Evolutionary conservation across 1,140 invertebrate genomes (phyloP), one percentile per base, ranked within the genome.

Genomic region (Formica selysi): DNA sequence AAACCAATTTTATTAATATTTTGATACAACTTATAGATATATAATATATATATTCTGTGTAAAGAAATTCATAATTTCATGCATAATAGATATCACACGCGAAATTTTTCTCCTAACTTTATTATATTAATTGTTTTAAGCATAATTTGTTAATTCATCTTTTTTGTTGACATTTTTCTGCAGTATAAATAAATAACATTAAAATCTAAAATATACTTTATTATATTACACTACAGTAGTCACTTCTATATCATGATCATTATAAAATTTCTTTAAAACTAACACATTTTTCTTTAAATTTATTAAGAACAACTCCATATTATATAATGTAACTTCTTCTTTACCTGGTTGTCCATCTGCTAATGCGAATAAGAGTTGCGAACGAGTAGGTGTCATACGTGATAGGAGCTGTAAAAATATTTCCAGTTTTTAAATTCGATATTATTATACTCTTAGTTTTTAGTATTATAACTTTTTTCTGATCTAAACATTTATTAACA

Each of bases 321-420:
- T 85, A 6, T 87, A 76, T 26, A 95, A 80, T 8, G 91, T 71
- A 11, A 76, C 76, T 19, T 87, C 90, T 59, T 96, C 91, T 41
- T 86, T 87, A 84, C 87, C 91, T 87, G 89, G 71, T 59, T 91
- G 48, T 6, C 91, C 91, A 62, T 93, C 89, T 0, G 93, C 89
- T 16, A 96, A 68, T 7, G 91, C 84, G 76, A 89, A 51, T 48
- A 96, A 71, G 41, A 96, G 61, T 84, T 94, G 92, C 1, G 88
- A 89, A 68, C 95, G 90, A n/a, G 89, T 92, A 16, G 95, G 95
- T 29, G 92, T 90, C 91, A 93, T 94, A 51, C 93, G 90, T 7
- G 93, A 92, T 10, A 95, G 84, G 1, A 95, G 78, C 95, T 95
- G 44, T 29, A 86, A 90, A 4, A 36, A 85, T 65, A 86, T 68